A percentile compares a stretch with the other conserved stretches of the same genome.
Conservation (phyloP, 2,113 vertebrate genomes). For the Stigmatopora argus region DNA sequence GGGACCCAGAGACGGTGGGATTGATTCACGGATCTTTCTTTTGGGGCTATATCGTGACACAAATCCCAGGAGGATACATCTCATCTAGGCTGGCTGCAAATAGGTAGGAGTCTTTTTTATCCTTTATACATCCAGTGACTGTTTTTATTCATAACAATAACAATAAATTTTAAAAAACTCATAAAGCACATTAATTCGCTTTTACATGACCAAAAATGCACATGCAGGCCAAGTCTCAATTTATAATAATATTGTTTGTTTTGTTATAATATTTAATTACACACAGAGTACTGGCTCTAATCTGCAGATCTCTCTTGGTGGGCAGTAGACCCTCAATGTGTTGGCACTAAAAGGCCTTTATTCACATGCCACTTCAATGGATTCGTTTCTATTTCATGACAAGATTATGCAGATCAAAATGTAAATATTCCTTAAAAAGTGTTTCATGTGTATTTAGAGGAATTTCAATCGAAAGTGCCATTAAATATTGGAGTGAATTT, state of each 20-base stretch:
- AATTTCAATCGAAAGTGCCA: neutral
- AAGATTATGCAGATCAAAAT: neutral
- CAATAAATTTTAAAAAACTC: no score
- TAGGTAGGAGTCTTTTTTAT: slow-evolving; percentile 73
- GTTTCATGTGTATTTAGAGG: neutral
- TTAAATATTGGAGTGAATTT: neutral
- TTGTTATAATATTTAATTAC: no score
- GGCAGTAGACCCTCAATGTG: slow-evolving; percentile 32
- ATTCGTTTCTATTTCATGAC: neutral
- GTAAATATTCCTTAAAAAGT: neutral
- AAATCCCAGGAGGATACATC: slow-evolving; percentile 96
- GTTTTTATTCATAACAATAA: no score
- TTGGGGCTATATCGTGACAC: slow-evolving; percentile 98
- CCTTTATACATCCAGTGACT: no score
- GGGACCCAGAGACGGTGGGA: slow-evolving; percentile 94
- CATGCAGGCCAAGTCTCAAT: no score
- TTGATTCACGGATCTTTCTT: slow-evolving; percentile 99
- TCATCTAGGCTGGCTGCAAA: slow-evolving; percentile 93
- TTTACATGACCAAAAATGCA: no score
- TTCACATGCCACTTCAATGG: slow-evolving; percentile 21
- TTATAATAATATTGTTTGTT: no score
- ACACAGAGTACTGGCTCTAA: slow-evolving; percentile 29
- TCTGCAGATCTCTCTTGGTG: slow-evolving; percentile 38
- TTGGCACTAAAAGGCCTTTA: slow-evolving; percentile 50
- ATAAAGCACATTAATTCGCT: no score